Base-by-base conservation (phyloP, 2,888 invertebrate species). In the Eupithecia pulchellata region DNA sequence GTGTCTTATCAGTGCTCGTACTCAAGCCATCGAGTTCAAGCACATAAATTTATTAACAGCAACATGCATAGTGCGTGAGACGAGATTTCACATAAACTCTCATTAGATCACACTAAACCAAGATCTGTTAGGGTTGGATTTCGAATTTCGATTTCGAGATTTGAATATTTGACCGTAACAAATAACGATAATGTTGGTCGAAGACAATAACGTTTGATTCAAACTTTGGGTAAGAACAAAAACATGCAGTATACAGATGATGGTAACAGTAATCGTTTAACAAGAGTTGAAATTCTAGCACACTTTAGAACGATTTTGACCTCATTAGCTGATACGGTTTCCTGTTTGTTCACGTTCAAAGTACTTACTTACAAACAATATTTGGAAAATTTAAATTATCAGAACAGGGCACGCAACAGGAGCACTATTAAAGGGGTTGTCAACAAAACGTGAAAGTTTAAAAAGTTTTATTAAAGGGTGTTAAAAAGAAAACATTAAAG, bases 291-390 rank as follows among this genome's bases (percentile, higher is more conserved):
- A 61, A 64, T 29, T 52, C 25, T 25, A 25, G n/a, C 17, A 71
- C 64, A 68, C 55, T 32, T 62, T 55, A 8, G 47, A 68, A 63
- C 58, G 60, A 66, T 72, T 66, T 69, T 68, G 75, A 74, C 77
- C 76, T 76, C 68, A 75, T 76, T 77, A 69, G 65, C 70, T 76
- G 73, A 75, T 75, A 55, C 70, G 75, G 72, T 77, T 75, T 77
- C 72, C 74, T 72, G 74, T 73, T 75, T 65, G 69, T 73, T 71
- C 64, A 66, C 61, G 68, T 66, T 72, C 25, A 52, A 25, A 25
- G 55, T 71, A 72, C 71, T 68, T 62, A 65, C 72, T 4, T 13
- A 25, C 11, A n/a, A n/a, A 42, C n/a, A 17, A 75, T 73, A 66
- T 67, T 68, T 65, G 69, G 64, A 66, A 72, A 60, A 27, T 4